Conservation (phyloP, 2,888 invertebrate genomes). For the Tethea ocularis region DNA sequence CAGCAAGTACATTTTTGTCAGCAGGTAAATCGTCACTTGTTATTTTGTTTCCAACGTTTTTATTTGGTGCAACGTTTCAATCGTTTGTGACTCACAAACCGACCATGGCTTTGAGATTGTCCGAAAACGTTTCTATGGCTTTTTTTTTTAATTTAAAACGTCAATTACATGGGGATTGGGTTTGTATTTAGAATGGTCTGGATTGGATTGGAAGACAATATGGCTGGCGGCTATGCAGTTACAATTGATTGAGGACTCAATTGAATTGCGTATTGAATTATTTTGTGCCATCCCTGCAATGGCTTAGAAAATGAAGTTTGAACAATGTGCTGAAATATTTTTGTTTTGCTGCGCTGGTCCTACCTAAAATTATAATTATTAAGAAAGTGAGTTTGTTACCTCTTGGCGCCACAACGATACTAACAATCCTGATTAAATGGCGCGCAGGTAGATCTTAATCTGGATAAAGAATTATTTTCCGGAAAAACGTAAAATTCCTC, state of each 20-base stretch:
- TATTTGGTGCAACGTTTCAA: conserved; percentile 59
- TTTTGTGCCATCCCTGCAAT: conserved; percentile 15
- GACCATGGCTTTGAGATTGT: conserved; percentile 60
- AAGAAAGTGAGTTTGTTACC: too few species aligned
- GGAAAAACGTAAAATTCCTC: too few species aligned
- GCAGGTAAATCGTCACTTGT: conserved; percentile 56
- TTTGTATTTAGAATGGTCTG: conserved; percentile 40
- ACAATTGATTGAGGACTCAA: conserved; percentile 31
- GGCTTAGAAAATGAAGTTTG: background rate
- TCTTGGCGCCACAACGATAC: too few species aligned
- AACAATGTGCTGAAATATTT: too few species aligned
- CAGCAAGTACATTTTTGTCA: conserved; percentile 21
- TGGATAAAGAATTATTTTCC: too few species aligned
- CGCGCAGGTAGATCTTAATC: too few species aligned
- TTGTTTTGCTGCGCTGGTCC: too few species aligned
- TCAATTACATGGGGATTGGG: conserved; percentile 59
- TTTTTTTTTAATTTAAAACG: conserved; percentile 41
- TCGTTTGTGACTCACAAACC: conserved; percentile 69
- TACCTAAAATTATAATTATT: too few species aligned
- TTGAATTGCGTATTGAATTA: conserved; percentile 23
- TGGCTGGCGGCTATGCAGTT: conserved; percentile 43
- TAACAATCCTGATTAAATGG: too few species aligned
- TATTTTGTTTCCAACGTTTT: conserved; percentile 57
- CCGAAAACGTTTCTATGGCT: conserved; percentile 55
- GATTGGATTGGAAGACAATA: conserved; percentile 54